phyloP scores from a whole-genome alignment of 2,113 vertebrate species.

The Grus americana region DNA sequence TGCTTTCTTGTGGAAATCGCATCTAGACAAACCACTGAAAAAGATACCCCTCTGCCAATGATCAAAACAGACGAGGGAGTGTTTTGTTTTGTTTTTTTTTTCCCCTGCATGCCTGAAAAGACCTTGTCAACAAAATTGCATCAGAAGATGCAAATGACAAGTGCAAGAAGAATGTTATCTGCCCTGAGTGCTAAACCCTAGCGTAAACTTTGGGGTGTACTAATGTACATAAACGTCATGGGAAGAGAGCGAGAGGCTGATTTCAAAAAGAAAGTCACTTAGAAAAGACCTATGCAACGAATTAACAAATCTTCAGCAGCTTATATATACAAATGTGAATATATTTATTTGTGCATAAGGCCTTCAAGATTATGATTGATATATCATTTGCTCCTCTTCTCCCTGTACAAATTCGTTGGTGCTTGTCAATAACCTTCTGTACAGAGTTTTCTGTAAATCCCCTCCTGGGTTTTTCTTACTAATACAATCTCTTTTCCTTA shows the following conservation, averaged over 20 bases:
- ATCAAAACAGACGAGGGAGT: background rate
- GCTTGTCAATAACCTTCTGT: background rate
- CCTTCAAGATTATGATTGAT: background rate
- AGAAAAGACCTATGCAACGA: background rate
- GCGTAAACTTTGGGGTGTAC: background rate
- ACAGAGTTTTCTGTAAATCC: background rate
- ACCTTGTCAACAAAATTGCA: slow-evolving; percentile 30
- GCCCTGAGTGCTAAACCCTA: background rate
- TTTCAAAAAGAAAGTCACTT: background rate
- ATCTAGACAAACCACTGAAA: background rate
- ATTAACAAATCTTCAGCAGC: background rate
- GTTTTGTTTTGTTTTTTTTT: background rate
- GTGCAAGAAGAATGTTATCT: background rate
- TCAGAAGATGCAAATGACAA: slow-evolving; percentile 5
- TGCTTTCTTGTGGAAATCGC: background rate
- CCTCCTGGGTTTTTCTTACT: background rate
- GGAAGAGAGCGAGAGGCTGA: background rate
- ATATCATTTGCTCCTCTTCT: background rate
- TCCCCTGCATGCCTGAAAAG: background rate
- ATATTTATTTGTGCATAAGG: background rate
- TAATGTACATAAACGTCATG: background rate
- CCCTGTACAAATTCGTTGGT: background rate
- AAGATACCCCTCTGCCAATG: background rate
- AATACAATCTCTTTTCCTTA: background rate
- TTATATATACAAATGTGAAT: background rate